These are phyloP conservation scores for Sorex fumeus DNA, from an alignment of 2,113 vertebrate genomes.

Conservation along the genomic window DNA sequence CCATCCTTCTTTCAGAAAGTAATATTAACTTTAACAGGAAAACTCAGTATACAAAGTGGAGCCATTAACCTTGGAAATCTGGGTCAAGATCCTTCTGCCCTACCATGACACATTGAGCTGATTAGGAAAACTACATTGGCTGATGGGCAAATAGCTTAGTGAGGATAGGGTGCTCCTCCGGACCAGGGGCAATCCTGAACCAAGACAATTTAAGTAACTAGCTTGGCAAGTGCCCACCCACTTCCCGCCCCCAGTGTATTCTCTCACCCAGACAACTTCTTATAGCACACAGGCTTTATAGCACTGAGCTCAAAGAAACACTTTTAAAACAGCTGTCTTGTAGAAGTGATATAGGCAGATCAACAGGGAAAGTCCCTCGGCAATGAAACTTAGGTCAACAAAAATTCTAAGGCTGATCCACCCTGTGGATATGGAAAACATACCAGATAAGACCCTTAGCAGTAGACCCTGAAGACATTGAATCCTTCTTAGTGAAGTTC, in stretches of 20 bases:
- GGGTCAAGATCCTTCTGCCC: not conserved
- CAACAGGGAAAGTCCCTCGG: no score
- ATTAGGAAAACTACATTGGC: not conserved
- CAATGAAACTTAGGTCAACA: no score
- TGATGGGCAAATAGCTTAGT: not conserved
- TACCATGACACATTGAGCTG: not conserved
- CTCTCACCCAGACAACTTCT: not conserved
- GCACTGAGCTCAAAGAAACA: no score
- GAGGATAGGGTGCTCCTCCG: not conserved
- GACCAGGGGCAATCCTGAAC: not conserved
- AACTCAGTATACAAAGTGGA: not conserved
- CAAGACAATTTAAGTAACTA: not conserved
- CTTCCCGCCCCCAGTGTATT: not conserved
- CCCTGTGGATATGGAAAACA: no score
- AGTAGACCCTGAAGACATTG: no score
- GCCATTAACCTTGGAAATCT: not conserved
- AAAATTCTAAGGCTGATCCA: no score
- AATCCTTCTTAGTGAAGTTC: no score
- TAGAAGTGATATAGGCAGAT: no score
- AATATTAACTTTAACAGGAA: not conserved
- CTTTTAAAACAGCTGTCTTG: no score
- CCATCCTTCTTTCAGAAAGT: not conserved
- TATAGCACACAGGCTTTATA: not conserved
- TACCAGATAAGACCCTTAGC: no score
- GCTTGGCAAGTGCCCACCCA: not conserved